These are phyloP conservation scores for Ia io DNA, from an alignment of 2,113 vertebrate species.

Conservation along the genomic window DNA sequence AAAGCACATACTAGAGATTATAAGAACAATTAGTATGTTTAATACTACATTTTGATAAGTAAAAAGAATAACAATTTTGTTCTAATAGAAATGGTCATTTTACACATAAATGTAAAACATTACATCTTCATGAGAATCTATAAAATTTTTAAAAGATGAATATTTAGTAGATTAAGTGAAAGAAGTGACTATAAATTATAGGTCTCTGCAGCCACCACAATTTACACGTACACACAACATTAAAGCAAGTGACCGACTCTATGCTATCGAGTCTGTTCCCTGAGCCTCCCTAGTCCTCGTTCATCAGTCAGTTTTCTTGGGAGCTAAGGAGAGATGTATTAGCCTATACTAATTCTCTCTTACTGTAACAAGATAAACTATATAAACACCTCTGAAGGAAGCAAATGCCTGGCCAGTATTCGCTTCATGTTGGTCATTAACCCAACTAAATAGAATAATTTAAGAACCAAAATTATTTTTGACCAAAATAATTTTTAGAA, in stretches of 20 bases:
- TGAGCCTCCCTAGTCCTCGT: accelerated
- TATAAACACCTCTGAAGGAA: background rate
- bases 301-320: background rate
- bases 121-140: background rate
- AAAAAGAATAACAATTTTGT: background rate
- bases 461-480: background rate
- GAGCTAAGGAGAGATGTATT: background rate
- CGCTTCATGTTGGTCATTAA: background rate
- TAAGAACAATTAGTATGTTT: background rate
- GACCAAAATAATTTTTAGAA: no score
- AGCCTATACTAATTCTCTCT: background rate
- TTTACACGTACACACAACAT: accelerated
- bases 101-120: background rate
- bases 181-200: background rate
- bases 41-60: background rate
- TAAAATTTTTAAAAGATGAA: background rate
- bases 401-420: accelerated
- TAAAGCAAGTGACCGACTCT: background rate
- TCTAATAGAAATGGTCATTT: background rate
- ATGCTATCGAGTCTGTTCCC: accelerated
- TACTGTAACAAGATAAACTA: background rate
- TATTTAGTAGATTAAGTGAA: background rate
- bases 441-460: background rate
- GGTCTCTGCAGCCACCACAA: accelerated
- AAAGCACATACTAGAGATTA: background rate